Evolutionary conservation across 2,888 invertebrate species (phyloP).

Genomic region (Saturnia japonica): DNA sequence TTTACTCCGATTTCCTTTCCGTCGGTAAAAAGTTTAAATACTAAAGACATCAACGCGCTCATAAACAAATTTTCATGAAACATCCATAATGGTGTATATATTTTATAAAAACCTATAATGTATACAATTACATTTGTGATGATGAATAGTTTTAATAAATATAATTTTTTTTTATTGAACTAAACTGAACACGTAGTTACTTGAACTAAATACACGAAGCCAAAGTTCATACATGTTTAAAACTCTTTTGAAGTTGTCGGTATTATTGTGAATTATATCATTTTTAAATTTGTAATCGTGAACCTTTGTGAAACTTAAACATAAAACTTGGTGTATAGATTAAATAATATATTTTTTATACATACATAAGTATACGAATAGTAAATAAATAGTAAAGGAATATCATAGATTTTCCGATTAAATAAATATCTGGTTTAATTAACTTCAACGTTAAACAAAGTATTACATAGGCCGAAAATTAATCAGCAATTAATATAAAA

Average conservation of each 20-base stretch:
- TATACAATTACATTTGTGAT: background rate
- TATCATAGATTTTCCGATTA: background rate
- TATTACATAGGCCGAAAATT: background rate
- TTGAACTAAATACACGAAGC: background rate
- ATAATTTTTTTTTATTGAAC: background rate
- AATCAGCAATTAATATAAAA: background rate
- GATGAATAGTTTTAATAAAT: background rate
- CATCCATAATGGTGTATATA: background rate
- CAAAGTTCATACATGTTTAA: background rate
- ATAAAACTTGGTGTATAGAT: background rate
- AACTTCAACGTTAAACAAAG: background rate
- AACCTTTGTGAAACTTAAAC: background rate
- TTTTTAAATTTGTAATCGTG: background rate
- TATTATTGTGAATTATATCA: background rate
- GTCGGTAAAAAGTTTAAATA: constrained; percentile 29
- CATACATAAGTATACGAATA: background rate
- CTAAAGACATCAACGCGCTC: constrained; percentile 65
- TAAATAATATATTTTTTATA: background rate
- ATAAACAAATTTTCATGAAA: background rate
- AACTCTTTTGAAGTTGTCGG: background rate
- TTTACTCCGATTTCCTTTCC: constrained; percentile 14
- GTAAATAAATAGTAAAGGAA: background rate
- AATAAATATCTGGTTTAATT: background rate
- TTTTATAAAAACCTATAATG: background rate
- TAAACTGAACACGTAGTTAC: too few relatives aligned